Evolutionary conservation across 2,888 invertebrate genomes (phyloP), one percentile per base, ranked within the genome.

Genomic region (Aspidiotus rigidus): DNA sequence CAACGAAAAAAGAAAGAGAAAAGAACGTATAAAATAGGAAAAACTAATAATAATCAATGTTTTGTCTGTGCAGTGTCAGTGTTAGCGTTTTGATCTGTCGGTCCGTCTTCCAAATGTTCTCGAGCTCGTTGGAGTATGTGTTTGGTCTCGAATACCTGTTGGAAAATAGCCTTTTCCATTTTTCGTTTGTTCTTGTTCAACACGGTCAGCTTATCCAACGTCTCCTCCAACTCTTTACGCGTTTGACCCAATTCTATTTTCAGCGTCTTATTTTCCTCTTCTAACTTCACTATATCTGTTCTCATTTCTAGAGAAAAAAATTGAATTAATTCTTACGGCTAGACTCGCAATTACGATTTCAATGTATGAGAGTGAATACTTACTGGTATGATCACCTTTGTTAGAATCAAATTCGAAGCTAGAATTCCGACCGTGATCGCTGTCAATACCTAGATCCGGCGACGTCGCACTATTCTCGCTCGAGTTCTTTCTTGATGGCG

Each of bases 381-480:
- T 42, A 66, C 66, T 66, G 6, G 56, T 57, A 42, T 42, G 42
- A 41, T 40, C 40, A 16, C 40, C 39, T 17, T 42, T 56, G 17
- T 44, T 44, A 6, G 41, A 17, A 41, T 66, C 66, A 44, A 66
- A 66, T n/a, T 69, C 69, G 56, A 69, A 69, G 55, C 56, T 69
- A 71, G 86, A 83, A 66, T 85, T 79, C 71, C 86, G 79, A 74
- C 81, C 84, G 54, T 83, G 83, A 77, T 92, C 92, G 75, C 91
- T 92, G 77, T 92, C 92, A 72, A 93, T 92, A n/a, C 92, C 92
- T 75, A 91, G 83, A 79, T 93, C 93, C 0, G 93, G 92, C 0
- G 92, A 92, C 1, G 62, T 62, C 10, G 87, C 81, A 74, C 81
- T 83, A 60, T 73, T 72, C 11, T 40, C 55, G 16, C 17, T 53